phyloP scores from a whole-genome alignment of 2,113 vertebrate genomes.

The Megaceryle maxima region DNA sequence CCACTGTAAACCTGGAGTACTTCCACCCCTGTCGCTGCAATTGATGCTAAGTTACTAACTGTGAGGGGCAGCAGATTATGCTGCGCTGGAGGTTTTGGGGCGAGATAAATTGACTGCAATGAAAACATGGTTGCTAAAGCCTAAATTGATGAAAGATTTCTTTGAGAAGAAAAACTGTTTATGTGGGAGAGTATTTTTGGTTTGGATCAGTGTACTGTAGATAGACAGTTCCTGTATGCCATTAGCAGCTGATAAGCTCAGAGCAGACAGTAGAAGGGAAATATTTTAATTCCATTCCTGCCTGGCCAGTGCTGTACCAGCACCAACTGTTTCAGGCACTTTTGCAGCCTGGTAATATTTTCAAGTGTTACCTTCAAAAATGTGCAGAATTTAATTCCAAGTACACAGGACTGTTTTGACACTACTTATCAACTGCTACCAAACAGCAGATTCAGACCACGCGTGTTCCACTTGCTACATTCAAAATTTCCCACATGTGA shows the following conservation, averaged over 20 bases:
- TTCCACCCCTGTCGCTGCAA: not conserved
- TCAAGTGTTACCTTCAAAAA: conserved; percentile 39
- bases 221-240: not conserved
- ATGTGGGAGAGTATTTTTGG: not conserved
- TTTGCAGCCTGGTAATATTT: conserved; percentile 7
- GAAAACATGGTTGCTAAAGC: not conserved
- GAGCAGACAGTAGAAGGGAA: not conserved
- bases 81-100: not conserved
- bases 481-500: not conserved
- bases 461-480: conserved; percentile 47
- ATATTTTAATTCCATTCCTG: conserved; percentile 25
- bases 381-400: conserved; percentile 44
- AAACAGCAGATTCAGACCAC: conserved; percentile 42
- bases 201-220: not conserved
- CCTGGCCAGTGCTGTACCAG: conserved; percentile 15
- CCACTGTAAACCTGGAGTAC: not conserved
- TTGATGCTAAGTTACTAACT: not conserved
- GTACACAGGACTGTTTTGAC: conserved; percentile 20
- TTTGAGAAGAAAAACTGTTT: not conserved
- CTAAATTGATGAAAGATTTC: not conserved
- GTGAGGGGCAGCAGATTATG: not conserved
- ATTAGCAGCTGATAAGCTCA: conserved; percentile 27
- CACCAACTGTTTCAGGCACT: conserved; percentile 39
- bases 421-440: conserved; percentile 31
- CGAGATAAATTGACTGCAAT: not conserved